phyloP scores from a whole-genome alignment of 1,140 invertebrate species.

The Platorchestia sp. region DNA sequence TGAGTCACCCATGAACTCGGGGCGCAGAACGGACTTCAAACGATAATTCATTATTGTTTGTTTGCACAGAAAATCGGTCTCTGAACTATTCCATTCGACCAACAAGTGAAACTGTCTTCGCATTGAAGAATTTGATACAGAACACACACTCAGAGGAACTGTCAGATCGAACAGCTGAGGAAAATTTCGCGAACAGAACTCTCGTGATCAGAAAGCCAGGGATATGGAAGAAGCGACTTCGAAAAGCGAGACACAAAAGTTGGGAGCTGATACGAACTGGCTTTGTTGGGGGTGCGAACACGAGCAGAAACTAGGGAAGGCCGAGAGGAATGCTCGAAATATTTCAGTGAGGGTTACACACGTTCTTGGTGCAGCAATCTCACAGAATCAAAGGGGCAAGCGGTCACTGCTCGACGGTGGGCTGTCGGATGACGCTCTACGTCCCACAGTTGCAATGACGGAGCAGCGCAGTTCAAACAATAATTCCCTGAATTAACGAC shows the following conservation, averaged over 20 bases:
- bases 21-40: background rate
- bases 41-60: background rate
- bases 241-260: background rate
- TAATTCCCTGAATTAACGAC: background rate
- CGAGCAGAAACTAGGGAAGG: background rate
- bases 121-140: background rate
- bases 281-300: background rate
- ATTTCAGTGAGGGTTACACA: background rate
- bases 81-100: background rate
- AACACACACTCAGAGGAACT: background rate
- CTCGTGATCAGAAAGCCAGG: background rate
- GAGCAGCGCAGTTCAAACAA: background rate
- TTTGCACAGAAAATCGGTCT: background rate
- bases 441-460: background rate
- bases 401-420: background rate
- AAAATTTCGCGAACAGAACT: background rate
- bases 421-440: background rate
- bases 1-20: background rate
- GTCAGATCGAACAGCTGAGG: background rate
- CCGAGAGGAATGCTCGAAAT: background rate
- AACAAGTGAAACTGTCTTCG: background rate
- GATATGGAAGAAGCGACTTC: background rate
- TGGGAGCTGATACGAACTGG: background rate
- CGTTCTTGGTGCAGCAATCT: background rate
- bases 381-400: background rate